Base-by-base conservation (phyloP, 2,888 invertebrate genomes). In the Dromius quadrimaculatus region DNA sequence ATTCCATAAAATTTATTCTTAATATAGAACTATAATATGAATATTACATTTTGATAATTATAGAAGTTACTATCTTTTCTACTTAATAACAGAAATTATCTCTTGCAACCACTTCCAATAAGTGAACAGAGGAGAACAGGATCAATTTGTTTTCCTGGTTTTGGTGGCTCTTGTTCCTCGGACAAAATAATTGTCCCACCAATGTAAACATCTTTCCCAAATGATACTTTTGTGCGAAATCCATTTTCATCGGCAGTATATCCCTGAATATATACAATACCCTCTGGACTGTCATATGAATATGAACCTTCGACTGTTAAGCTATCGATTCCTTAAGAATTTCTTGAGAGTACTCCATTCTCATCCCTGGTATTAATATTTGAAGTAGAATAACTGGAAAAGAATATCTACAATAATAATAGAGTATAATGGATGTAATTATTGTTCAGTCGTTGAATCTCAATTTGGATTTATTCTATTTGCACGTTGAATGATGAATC, bases 191-290 rank as follows among this genome's bases (percentile, higher is more conserved):
- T n/a, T 38, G 5, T 1, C 2, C 38, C 9, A n/a, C 38, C 15
- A 13, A 11, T 13, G n/a, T n/a, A n/a, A n/a, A n/a, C n/a, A 5
- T 2, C 15, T 13, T 38, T 13, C 11, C 38, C 6, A 17, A 43
- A 43, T 19, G 43, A 4, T 17, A 43, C 43, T 43, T 43, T 43
- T 15, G 17, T 43, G 9, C 43, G 43, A 19, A 5, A 43, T 19
- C 43, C 43, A 43, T 43, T 43, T 17, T 43, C 19, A 15, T 43
- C 43, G 9, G 43, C 43, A 11, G n/a, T 23, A 11, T 50, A 50
- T n/a, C 50, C 50, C 15, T 50, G 50, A 13, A 50, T 22, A 22
- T 50, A 28, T 4, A 2, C 1, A 8, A 8, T 0, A 2, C 50
- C 50, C 11, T 50, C 5, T 9, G 50, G 13, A 23, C 28, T 8